Percentiles rank a stretch among this genome's conserved stretches.
Evolutionary conservation across 2,888 invertebrate genomes (phyloP).

Genomic region (Melipona bicolor): DNA sequence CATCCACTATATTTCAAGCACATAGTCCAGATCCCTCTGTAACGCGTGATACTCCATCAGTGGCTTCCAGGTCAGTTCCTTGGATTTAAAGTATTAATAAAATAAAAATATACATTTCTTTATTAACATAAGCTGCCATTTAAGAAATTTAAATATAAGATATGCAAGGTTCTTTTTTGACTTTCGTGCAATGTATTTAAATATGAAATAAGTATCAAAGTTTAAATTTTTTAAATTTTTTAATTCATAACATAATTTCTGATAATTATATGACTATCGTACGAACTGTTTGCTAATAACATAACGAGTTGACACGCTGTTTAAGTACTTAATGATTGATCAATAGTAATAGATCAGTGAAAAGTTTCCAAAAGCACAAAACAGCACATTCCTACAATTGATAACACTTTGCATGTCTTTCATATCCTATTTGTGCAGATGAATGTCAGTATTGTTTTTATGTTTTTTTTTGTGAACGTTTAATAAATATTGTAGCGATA

Average conservation of each 20-base stretch:
- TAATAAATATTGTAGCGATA: slow-evolving; percentile 42
- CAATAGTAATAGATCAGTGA: neutral
- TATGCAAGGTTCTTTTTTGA: slow-evolving; percentile 51
- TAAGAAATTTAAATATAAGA: slow-evolving; percentile 50
- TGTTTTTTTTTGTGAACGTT: slow-evolving; percentile 46
- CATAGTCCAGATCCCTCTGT: slow-evolving; percentile 88
- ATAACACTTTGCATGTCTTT: slow-evolving; percentile 73
- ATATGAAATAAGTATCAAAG: slow-evolving; percentile 6
- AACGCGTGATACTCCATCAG: slow-evolving; percentile 90
- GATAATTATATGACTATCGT: neutral
- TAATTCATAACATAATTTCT: neutral
- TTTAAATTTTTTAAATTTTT: slow-evolving; percentile 45
- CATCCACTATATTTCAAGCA: slow-evolving; percentile 87
- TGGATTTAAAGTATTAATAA: slow-evolving; percentile 77
- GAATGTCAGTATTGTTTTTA: slow-evolving; percentile 79
- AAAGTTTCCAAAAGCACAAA: slow-evolving; percentile 3
- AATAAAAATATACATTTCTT: slow-evolving; percentile 26
- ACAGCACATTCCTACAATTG: slow-evolving; percentile 59
- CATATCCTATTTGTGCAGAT: slow-evolving; percentile 72
- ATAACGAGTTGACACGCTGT: neutral
- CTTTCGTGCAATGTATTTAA: slow-evolving; percentile 35
- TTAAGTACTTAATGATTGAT: slow-evolving; percentile 5
- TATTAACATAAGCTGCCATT: slow-evolving; percentile 47
- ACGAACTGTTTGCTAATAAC: neutral
- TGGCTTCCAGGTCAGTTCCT: slow-evolving; percentile 89